Percentiles rank a stretch among this genome's conserved stretches.
Evolutionary conservation across 2,888 invertebrate genomes (phyloP).

Genomic region (Rhagonycha lutea): DNA sequence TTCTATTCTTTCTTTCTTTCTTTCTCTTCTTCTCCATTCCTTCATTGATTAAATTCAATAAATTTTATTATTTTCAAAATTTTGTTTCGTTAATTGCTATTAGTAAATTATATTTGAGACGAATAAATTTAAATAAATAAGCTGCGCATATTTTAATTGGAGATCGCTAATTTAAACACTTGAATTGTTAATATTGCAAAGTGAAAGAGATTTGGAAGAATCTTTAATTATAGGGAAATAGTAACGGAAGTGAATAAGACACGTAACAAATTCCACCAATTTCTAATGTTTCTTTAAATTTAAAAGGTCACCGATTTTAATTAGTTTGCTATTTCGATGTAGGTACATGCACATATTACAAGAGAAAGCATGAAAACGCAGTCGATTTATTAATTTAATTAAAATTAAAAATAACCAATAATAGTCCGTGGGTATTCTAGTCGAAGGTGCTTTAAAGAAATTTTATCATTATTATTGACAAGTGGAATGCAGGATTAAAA

Average conservation of each 20-base stretch:
- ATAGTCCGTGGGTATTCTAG: background rate
- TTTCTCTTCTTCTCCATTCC: no score
- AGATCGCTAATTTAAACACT: background rate
- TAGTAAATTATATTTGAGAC: background rate
- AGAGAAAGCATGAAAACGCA: background rate
- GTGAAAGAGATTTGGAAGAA: constrained; percentile 14
- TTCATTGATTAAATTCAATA: background rate
- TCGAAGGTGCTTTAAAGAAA: background rate
- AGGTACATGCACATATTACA: background rate
- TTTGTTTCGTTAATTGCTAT: background rate
- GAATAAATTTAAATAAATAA: background rate
- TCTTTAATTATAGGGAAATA: constrained; percentile 8
- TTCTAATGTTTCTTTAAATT: constrained; percentile 24
- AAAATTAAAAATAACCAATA: background rate
- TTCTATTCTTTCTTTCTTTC: no score
- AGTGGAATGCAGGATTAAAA: background rate
- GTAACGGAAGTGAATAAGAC: constrained; percentile 8
- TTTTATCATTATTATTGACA: background rate
- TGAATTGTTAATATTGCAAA: constrained; percentile 1
- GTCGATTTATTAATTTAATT: background rate
- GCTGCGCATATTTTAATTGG: background rate
- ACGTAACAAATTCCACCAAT: constrained; percentile 13
- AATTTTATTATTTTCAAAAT: background rate
- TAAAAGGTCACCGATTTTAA: constrained; percentile 25
- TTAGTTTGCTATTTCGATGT: constrained; percentile 7